These are phyloP conservation scores for Yponomeuta sedellus DNA, from an alignment of 2,888 invertebrate genomes.

Conservation along the genomic window DNA sequence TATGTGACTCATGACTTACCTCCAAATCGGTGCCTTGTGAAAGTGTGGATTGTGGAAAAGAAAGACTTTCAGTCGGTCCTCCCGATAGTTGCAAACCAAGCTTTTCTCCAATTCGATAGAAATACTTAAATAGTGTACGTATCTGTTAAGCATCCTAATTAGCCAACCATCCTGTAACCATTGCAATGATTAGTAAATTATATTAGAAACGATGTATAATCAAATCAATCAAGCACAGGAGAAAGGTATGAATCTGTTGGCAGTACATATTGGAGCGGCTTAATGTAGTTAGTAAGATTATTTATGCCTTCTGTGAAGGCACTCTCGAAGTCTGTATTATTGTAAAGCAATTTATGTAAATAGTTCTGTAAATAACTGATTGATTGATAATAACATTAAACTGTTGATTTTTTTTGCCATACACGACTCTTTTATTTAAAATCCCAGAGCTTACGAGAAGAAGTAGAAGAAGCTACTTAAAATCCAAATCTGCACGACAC, in stretches of 20 bases:
- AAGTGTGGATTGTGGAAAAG: neutral
- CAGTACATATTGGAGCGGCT: neutral
- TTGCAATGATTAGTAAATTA: too few species aligned
- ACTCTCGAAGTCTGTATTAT: slow-evolving; percentile 47
- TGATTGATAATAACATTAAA: slow-evolving; percentile 53
- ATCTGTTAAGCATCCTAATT: too few species aligned
- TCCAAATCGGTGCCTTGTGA: neutral
- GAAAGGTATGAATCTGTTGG: too few species aligned
- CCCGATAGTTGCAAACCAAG: too few species aligned
- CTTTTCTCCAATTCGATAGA: too few species aligned
- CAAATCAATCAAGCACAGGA: too few species aligned
- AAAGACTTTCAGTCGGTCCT: neutral
- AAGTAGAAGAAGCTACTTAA: too few species aligned
- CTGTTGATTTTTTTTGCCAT: slow-evolving; percentile 56
- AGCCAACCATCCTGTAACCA: too few species aligned
- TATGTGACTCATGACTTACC: neutral
- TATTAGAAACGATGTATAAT: too few species aligned
- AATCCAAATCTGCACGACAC: too few species aligned
- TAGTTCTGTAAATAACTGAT: slow-evolving; percentile 45
- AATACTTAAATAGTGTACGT: too few species aligned
- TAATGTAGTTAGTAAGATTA: neutral
- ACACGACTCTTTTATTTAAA: neutral
- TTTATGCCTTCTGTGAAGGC: slow-evolving; percentile 71
- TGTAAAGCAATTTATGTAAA: slow-evolving; percentile 49
- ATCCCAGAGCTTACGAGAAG: neutral